A percentile compares a stretch with the other conserved stretches of the same genome.
These are phyloP conservation scores for Hyles vespertilio DNA, from an alignment of 1,140 invertebrate species.

Conservation along the genomic window DNA sequence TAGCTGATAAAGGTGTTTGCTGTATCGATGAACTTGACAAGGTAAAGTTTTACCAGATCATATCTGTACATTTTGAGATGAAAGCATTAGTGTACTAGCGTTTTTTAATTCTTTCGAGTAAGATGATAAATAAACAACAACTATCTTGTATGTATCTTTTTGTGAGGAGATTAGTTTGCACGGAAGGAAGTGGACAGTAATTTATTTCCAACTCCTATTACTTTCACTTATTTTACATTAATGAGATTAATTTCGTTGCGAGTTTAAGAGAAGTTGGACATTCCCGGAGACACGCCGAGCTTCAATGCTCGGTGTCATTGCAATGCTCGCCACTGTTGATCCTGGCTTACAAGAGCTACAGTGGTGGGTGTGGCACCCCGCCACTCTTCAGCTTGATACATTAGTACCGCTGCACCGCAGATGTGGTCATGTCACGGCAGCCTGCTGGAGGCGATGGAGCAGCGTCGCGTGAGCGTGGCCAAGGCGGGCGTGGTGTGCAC, in stretches of 20 bases:
- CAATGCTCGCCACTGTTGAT: not conserved
- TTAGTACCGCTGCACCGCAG: slow-evolving; percentile 29
- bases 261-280: no score
- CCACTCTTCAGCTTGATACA: not conserved
- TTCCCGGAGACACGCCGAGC: no score
- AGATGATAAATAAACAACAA: no score
- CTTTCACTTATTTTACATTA: no score
- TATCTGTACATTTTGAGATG: not conserved
- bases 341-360: no score
- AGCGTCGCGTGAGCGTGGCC: slow-evolving; percentile 92
- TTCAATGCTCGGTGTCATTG: no score
- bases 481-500: slow-evolving; percentile 90
- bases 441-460: slow-evolving; percentile 96
- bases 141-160: no score
- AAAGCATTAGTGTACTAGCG: not conserved
- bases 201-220: no score
- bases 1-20: slow-evolving; percentile 91
- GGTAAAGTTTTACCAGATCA: slow-evolving; percentile 70
- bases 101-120: not conserved
- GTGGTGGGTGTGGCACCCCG: not conserved
- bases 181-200: no score
- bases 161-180: no score
- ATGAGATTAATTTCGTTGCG: no score
- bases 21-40: slow-evolving; percentile 98
- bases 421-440: slow-evolving; percentile 71